Percentiles rank a stretch among this genome's conserved stretches.
Conservation (phyloP, 1,140 invertebrate species). For the Caenorhabditis brenneri region DNA sequence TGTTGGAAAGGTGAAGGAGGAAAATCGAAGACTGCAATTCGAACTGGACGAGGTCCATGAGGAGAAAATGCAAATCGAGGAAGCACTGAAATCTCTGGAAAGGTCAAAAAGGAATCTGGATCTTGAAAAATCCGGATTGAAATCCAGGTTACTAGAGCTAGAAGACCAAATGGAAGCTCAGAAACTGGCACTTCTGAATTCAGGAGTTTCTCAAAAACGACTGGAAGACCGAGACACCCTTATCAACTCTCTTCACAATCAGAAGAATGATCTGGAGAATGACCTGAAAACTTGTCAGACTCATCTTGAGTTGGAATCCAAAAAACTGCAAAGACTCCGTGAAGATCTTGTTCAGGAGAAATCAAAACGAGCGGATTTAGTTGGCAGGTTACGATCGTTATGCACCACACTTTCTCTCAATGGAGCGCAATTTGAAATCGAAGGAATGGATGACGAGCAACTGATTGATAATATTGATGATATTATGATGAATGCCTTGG, state of each 20-base stretch:
- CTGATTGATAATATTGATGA: constrained; percentile 56
- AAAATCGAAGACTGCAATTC: constrained; percentile 15
- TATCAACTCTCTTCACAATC: constrained; percentile 45
- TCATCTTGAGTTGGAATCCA: constrained; percentile 53
- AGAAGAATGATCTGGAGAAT: constrained; percentile 22
- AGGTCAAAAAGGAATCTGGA: background rate
- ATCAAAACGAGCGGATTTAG: constrained; percentile 48
- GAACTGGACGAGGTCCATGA: constrained; percentile 34
- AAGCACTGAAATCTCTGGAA: background rate
- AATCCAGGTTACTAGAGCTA: background rate
- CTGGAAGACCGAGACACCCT: constrained; percentile 52
- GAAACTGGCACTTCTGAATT: background rate
- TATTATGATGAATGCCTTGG: constrained; percentile 54
- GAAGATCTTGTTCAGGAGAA: constrained; percentile 57
- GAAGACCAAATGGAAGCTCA: background rate
- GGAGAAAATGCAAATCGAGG: background rate
- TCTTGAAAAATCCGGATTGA: background rate
- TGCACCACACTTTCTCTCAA: constrained; percentile 51
- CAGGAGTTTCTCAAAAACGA: constrained; percentile 19
- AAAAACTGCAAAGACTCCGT: constrained; percentile 53
- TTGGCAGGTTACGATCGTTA: constrained; percentile 44
- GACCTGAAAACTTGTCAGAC: background rate
- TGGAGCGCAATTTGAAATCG: constrained; percentile 47
- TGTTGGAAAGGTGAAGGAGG: constrained; percentile 50
- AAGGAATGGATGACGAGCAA: constrained; percentile 34